Evolutionary conservation across 2,113 vertebrate genomes (phyloP).

Genomic region (Cyphomyrus plagiostoma): DNA sequence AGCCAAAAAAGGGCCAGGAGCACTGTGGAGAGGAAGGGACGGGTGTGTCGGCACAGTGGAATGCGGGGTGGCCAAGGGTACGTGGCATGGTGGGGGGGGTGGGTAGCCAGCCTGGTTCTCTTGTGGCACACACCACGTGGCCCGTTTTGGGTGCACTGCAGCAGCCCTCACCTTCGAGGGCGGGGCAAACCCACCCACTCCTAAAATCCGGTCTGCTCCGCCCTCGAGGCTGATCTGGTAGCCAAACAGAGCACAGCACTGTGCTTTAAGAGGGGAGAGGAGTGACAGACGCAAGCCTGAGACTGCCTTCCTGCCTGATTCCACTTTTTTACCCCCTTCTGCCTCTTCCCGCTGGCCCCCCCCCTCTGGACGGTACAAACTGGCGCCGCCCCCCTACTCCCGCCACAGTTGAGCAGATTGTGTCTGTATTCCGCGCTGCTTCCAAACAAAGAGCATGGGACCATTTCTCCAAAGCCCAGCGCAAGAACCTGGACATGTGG

Average conservation of each 20-base stretch:
- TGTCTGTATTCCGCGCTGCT: slow-evolving; percentile 97
- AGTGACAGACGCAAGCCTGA: slow-evolving; percentile 35
- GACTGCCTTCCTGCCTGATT: slow-evolving; percentile 74
- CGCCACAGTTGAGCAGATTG: slow-evolving; percentile 96
- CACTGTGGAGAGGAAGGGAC: not conserved
- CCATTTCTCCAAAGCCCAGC: slow-evolving; percentile 99
- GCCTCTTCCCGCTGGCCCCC: slow-evolving; percentile 69
- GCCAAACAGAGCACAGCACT: not conserved
- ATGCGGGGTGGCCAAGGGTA: not conserved
- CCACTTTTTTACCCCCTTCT: slow-evolving; percentile 82
- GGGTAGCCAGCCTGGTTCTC: not conserved
- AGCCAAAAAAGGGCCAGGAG: not conserved
- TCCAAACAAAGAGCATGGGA: slow-evolving; percentile 99
- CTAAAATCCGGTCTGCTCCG: not conserved
- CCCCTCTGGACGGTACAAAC: slow-evolving; percentile 72
- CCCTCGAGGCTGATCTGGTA: not conserved
- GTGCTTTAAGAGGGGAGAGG: slow-evolving; percentile 35
- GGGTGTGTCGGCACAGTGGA: not conserved
- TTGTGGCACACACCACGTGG: not conserved
- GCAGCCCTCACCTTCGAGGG: not conserved
- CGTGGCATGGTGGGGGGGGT: too few relatives aligned
- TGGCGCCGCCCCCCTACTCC: slow-evolving; percentile 50
- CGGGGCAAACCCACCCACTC: not conserved
- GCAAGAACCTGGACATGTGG: slow-evolving; percentile 98
- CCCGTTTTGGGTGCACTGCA: not conserved